A percentile compares a stretch with the other conserved stretches of the same genome.
Evolutionary conservation across 2,797 vertebrate genomes (phyloP).

Genomic region (Cryptoprocta ferox): DNA sequence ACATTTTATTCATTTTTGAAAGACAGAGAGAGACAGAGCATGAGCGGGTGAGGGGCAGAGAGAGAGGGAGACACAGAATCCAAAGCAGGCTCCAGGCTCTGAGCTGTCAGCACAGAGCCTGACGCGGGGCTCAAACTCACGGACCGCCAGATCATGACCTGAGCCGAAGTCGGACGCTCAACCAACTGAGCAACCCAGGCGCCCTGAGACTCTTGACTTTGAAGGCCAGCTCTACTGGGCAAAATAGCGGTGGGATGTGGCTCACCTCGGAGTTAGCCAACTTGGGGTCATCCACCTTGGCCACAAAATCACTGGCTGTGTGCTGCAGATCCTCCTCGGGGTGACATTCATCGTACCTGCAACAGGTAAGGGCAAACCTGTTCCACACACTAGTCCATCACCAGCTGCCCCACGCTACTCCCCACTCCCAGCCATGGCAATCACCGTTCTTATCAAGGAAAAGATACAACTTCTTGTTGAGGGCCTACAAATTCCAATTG

Average conservation of each 20-base stretch:
- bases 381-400: not conserved
- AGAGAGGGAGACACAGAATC: no score
- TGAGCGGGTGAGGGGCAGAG: no score
- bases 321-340: conserved; percentile 94
- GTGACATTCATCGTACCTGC: conserved; percentile 95
- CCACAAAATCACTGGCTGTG: conserved; percentile 94
- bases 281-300: conserved; percentile 97
- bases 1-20: no score
- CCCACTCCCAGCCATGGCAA: rapidly evolving
- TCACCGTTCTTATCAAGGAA: no score
- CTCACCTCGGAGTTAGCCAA: conserved; percentile 97
- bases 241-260: not conserved
- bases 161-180: no score
- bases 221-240: not conserved
- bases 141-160: no score
- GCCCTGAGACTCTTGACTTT: not conserved
- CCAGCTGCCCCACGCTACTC: not conserved
- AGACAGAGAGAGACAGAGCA: no score
- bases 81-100: no score
- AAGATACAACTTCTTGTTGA: not conserved
- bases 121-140: no score
- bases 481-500: not conserved
- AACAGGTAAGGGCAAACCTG: not conserved
- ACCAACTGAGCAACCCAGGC: no score
- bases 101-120: no score